A percentile compares a stretch with the other conserved stretches of the same genome.
Evolutionary conservation across 2,113 vertebrate species (phyloP).

Genomic region (Pterocles burchelli): DNA sequence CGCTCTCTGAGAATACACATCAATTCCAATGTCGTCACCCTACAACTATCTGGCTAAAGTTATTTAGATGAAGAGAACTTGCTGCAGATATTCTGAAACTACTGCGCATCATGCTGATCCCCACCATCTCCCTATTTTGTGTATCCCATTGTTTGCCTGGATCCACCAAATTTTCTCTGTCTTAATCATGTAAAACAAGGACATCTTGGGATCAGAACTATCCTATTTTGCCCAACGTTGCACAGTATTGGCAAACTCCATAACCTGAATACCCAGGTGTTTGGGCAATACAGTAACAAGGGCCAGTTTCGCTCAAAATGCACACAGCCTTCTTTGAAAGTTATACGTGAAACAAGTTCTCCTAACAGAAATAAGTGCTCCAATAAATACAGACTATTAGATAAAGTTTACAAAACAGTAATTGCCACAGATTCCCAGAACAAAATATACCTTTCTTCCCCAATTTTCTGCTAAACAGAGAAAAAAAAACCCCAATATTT

Average conservation of each 20-base stretch:
- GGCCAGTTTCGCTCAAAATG: neutral
- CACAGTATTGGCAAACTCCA: accelerated
- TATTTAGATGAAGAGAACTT: neutral
- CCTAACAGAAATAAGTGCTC: neutral
- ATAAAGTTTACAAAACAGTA: neutral
- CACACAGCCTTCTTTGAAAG: neutral
- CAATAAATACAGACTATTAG: neutral
- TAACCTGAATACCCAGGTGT: neutral
- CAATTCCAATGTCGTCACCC: neutral
- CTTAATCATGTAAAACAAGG: neutral
- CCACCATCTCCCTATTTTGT: neutral
- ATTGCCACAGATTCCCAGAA: neutral
- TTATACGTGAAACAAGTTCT: accelerated
- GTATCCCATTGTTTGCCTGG: no score
- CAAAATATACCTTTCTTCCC: accelerated
- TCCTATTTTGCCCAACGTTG: neutral
- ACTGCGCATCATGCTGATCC: neutral
- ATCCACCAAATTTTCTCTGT: neutral
- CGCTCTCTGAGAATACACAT: neutral
- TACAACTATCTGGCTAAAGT: neutral
- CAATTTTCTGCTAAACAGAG: neutral
- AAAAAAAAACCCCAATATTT: neutral
- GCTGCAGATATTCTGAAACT: neutral
- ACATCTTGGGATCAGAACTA: neutral
- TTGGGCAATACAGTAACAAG: neutral